Evolutionary conservation across 2,888 invertebrate genomes (phyloP).

Genomic region (Halictus quadricinctus): DNA sequence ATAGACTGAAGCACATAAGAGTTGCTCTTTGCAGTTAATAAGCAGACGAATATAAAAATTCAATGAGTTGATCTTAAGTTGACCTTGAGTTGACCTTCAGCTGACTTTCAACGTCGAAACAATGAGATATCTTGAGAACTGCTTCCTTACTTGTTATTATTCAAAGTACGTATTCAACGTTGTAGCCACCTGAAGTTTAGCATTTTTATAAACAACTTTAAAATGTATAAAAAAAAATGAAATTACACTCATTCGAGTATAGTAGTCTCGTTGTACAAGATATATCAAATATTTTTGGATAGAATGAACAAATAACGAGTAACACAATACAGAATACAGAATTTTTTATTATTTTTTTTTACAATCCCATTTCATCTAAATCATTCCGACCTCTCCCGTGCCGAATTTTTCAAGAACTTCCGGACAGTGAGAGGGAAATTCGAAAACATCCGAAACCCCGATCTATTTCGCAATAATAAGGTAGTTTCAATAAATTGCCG

Average conservation of each 20-base stretch:
- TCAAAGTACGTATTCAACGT: too few species aligned
- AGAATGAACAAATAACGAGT: background rate
- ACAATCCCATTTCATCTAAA: background rate
- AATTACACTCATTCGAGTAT: background rate
- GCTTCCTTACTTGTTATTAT: background rate
- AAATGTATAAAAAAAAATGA: background rate
- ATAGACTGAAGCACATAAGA: too few species aligned
- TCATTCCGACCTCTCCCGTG: background rate
- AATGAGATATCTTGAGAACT: background rate
- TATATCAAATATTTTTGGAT: background rate
- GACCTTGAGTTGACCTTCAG: too few species aligned
- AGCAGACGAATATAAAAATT: too few species aligned
- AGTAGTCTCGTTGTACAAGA: background rate
- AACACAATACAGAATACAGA: background rate
- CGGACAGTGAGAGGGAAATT: background rate
- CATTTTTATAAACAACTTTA: background rate
- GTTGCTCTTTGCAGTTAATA: too few species aligned
- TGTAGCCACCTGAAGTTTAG: too few species aligned
- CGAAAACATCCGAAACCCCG: background rate
- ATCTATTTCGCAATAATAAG: slow-evolving; percentile 21
- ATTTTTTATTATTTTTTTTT: background rate
- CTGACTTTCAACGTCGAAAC: too few species aligned
- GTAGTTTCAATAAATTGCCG: slow-evolving; percentile 33
- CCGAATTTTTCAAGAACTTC: background rate
- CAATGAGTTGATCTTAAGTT: too few species aligned